Conservation (phyloP, 2,797 vertebrate species). For the Salarias fasciatus region DNA sequence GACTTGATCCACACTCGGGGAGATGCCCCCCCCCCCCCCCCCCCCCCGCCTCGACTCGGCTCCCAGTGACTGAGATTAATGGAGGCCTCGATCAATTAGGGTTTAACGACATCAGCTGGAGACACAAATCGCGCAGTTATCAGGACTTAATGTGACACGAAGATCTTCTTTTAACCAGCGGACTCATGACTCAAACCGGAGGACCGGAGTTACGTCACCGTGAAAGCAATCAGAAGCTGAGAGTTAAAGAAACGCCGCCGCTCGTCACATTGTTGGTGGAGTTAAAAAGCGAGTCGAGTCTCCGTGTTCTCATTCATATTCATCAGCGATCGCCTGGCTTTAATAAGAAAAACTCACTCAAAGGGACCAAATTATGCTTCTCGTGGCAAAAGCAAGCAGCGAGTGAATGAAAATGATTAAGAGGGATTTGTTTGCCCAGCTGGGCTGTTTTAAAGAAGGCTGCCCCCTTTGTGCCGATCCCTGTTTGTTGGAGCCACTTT, state of each 20-base stretch:
- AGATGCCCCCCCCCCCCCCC: conserved; percentile 66
- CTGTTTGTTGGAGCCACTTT: too few relatives aligned
- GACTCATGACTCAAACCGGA: neutral
- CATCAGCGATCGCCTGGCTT: conserved; percentile 1
- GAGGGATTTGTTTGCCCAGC: conserved; percentile 22
- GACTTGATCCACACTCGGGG: conserved; percentile 58
- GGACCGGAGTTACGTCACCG: too few relatives aligned
- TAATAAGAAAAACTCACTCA: conserved; percentile 3
- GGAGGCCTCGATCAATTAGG: conserved; percentile 65
- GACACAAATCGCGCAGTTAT: conserved; percentile 58
- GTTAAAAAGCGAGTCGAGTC: too few relatives aligned
- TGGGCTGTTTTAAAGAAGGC: conserved; percentile 8
- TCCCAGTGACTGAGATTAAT: conserved; percentile 79
- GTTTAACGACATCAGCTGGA: conserved; percentile 45
- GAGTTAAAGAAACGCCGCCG: neutral
- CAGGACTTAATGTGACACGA: conserved; percentile 65
- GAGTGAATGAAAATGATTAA: conserved; percentile 24
- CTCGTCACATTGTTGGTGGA: too few relatives aligned
- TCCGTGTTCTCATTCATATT: conserved; percentile 2
- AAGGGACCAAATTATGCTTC: neutral
- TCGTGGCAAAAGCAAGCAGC: too few relatives aligned
- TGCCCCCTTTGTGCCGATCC: too few relatives aligned
- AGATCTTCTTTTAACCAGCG: conserved; percentile 63
- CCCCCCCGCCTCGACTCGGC: conserved; percentile 48
- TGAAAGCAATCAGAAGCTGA: neutral